Conservation (phyloP, 2,113 vertebrate species). For the Myotis lucifugus region DNA sequence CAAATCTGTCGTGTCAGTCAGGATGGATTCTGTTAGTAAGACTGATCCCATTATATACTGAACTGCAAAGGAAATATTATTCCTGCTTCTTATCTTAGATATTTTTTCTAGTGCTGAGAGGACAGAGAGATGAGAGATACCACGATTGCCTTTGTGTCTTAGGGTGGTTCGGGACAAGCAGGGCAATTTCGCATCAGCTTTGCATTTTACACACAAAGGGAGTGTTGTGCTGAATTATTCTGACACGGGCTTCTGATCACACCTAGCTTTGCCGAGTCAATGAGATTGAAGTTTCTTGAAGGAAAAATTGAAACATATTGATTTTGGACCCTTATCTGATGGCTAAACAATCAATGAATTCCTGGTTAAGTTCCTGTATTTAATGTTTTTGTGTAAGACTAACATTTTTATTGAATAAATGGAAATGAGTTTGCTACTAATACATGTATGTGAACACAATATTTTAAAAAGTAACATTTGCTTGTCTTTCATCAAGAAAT, state of each 20-base stretch:
- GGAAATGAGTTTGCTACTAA: neutral
- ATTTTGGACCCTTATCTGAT: neutral
- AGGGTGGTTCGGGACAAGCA: neutral
- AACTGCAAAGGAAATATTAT: neutral
- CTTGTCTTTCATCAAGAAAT: neutral
- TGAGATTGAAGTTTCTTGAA: neutral
- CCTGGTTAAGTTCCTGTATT: neutral
- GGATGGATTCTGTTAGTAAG: neutral
- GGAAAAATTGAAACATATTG: neutral
- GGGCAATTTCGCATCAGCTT: neutral
- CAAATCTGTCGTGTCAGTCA: conserved; percentile 32
- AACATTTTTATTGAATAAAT: conserved; percentile 4
- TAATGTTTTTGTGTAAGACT: neutral
- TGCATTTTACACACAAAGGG: neutral
- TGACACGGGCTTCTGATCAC: neutral
- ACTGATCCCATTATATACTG: neutral
- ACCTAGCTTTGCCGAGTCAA: neutral
- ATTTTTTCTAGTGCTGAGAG: neutral
- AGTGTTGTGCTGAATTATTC: neutral
- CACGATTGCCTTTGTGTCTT: neutral
- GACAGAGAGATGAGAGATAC: neutral
- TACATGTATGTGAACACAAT: neutral
- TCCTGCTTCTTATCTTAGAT: neutral
- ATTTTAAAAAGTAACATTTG: conserved; percentile 12
- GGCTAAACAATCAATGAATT: neutral